Evolutionary conservation across 2,113 vertebrate species (phyloP).

Genomic region (Ursus arctos): DNA sequence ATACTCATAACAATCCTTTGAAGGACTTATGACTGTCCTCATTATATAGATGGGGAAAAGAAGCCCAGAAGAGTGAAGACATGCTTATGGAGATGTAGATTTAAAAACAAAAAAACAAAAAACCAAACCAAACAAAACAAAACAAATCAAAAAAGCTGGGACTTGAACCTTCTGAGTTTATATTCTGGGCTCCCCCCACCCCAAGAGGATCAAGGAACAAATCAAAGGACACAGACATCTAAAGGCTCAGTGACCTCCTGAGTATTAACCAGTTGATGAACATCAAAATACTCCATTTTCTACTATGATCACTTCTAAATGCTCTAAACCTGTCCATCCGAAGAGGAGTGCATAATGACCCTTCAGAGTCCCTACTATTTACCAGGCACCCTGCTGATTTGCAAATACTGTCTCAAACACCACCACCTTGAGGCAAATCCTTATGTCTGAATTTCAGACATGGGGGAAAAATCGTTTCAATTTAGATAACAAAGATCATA

Average conservation of each 20-base stretch:
- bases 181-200: background rate
- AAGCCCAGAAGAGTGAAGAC: constrained; percentile 34
- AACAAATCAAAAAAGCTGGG: background rate
- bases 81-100: background rate
- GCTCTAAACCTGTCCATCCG: background rate
- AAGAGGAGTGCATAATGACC: background rate
- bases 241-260: background rate
- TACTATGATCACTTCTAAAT: background rate
- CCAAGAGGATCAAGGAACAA: constrained; percentile 45
- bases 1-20: background rate
- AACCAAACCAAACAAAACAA: no score
- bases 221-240: constrained; percentile 14
- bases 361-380: background rate
- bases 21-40: background rate
- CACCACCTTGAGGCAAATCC: background rate
- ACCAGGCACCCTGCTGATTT: background rate
- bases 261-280: constrained; percentile 32
- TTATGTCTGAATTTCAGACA: constrained; percentile 10
- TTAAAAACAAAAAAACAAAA: background rate
- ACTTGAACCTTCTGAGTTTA: background rate
- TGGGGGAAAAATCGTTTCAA: background rate
- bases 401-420: background rate
- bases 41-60: background rate
- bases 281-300: constrained; percentile 29
- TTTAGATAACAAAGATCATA: background rate